These are phyloP conservation scores for Paracentrotus lividus DNA, from an alignment of 53 echinoderm and acorn worm species.

Conservation along the genomic window DNA sequence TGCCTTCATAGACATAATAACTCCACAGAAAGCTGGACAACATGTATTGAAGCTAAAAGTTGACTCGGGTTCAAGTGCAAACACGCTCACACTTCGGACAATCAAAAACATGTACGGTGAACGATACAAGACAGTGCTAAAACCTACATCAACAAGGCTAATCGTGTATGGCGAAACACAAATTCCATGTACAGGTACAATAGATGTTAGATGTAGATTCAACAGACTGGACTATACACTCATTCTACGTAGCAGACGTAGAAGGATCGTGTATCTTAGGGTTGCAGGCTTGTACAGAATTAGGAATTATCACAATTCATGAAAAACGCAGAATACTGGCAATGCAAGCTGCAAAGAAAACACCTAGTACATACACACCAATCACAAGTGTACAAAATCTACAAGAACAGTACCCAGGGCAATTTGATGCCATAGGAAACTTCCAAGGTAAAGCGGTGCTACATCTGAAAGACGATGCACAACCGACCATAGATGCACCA, in stretches of 20 bases:
- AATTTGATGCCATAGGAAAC: conserved; percentile 72
- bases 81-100: conserved; percentile 75
- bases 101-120: conserved; percentile 63
- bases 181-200: conserved; percentile 57
- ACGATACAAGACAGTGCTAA: background rate
- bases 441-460: conserved; percentile 61
- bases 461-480: conserved; percentile 74
- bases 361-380: background rate
- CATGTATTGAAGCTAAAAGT: conserved; percentile 76
- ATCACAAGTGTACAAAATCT: background rate
- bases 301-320: conserved; percentile 44
- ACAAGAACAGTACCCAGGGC: conserved; percentile 61
- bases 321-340: background rate
- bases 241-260: conserved; percentile 65
- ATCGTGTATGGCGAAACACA: conserved; percentile 18
- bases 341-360: background rate
- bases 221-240: conserved; percentile 47
- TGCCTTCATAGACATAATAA: conserved; percentile 67
- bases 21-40: conserved; percentile 64
- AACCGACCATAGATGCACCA: conserved; percentile 61
- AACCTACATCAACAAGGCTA: background rate
- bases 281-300: background rate
- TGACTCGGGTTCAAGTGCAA: conserved; percentile 79
- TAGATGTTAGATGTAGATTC: conserved; percentile 43
- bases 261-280: conserved; percentile 58